Evolutionary conservation across 2,797 vertebrate species (phyloP).

Genomic region (Lutjanus argentimaculatus): DNA sequence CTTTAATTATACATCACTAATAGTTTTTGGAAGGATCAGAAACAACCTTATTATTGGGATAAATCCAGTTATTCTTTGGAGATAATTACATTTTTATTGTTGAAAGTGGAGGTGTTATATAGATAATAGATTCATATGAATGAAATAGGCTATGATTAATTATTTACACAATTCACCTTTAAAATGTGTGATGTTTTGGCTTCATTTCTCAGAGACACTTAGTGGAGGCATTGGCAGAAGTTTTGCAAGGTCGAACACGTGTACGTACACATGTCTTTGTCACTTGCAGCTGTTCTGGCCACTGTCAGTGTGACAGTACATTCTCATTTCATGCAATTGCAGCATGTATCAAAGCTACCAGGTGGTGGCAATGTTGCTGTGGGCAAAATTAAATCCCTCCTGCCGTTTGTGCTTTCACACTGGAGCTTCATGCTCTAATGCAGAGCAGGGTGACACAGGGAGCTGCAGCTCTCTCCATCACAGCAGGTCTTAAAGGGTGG

Average conservation of each 20-base stretch:
- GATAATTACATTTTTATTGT: slow-evolving; percentile 23
- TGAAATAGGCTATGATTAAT: slow-evolving; percentile 5
- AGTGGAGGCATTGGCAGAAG: not conserved
- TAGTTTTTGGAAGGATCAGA: slow-evolving; percentile 17
- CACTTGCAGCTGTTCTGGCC: slow-evolving; percentile 5
- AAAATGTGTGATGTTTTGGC: slow-evolving; percentile 12
- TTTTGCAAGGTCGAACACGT: not conserved
- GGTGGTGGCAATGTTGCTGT: slow-evolving; percentile 86
- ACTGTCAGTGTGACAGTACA: not conserved
- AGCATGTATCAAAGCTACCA: slow-evolving; percentile 69
- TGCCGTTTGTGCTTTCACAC: slow-evolving; percentile 22
- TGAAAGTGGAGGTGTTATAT: slow-evolving; percentile 1
- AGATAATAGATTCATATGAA: slow-evolving; percentile 21
- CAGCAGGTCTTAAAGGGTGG: slow-evolving; percentile 7
- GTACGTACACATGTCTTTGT: not conserved
- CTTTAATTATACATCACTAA: slow-evolving; percentile 39
- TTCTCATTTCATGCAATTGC: slow-evolving; percentile 22
- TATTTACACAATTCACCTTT: slow-evolving; percentile 16
- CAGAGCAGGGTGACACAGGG: slow-evolving; percentile 22
- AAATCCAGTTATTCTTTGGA: slow-evolving; percentile 4
- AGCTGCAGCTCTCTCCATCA: slow-evolving; percentile 16
- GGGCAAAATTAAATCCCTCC: slow-evolving; percentile 60
- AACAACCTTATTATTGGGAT: not conserved
- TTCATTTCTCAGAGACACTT: not conserved
- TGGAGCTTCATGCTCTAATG: slow-evolving; percentile 33